phyloP scores from a whole-genome alignment of 2,888 invertebrate species.

The Polia nebulosa region DNA sequence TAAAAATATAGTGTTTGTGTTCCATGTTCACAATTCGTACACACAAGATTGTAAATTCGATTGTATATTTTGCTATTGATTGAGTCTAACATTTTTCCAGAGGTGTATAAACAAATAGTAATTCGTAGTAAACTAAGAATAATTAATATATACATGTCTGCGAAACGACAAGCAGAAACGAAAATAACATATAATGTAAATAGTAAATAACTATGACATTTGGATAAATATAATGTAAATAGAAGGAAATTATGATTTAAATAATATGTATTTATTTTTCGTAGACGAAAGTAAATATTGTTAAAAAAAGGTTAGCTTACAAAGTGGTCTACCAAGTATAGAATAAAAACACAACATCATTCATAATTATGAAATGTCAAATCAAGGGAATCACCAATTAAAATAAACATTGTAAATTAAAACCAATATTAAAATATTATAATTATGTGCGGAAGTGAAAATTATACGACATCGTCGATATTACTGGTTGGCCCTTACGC shows the following conservation, averaged over 20 bases:
- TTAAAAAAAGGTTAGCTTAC: neutral
- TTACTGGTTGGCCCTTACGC: no score
- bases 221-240: constrained; percentile 26
- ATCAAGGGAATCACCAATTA: no score
- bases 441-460: neutral
- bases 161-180: neutral
- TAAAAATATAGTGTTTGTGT: no score
- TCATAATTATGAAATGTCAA: no score
- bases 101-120: constrained; percentile 10
- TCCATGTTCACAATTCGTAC: neutral
- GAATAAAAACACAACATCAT: neutral
- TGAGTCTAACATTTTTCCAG: neutral
- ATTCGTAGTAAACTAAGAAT: constrained; percentile 22
- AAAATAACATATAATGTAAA: neutral
- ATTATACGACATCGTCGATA: neutral
- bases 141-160: constrained; percentile 1
- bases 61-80: no score
- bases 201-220: constrained; percentile 21
- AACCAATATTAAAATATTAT: neutral
- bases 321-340: neutral
- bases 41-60: neutral
- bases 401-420: neutral
- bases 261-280: neutral
- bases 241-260: constrained; percentile 7
- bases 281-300: neutral